Conservation (phyloP, 2,113 vertebrate genomes). For the Seriola dumerili region DNA sequence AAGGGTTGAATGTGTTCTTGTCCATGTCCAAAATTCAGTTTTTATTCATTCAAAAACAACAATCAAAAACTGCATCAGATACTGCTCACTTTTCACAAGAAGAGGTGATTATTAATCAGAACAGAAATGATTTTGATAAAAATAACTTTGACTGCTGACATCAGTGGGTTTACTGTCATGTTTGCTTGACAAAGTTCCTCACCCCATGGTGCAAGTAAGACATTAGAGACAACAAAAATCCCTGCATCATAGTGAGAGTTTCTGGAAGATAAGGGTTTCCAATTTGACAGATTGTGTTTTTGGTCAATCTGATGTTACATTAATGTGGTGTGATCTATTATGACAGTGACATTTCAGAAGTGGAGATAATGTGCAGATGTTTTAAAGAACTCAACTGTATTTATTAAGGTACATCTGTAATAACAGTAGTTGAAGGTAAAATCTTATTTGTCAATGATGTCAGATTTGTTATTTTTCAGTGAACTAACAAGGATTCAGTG, state of each 20-base stretch:
- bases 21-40: slow-evolving; percentile 20
- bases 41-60: slow-evolving; percentile 70
- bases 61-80: slow-evolving; percentile 43
- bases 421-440: slow-evolving; percentile 50
- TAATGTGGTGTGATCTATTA: neutral
- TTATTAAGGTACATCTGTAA: slow-evolving; percentile 28
- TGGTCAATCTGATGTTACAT: neutral
- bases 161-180: neutral
- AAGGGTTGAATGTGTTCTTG: slow-evolving; percentile 22
- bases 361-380: slow-evolving; percentile 13
- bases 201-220: neutral
- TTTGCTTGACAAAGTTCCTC: slow-evolving; percentile 18
- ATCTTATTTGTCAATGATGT: slow-evolving; percentile 1
- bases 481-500: slow-evolving; percentile 52
- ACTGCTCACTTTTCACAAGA: slow-evolving; percentile 42
- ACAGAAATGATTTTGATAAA: slow-evolving; percentile 23
- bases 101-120: slow-evolving; percentile 12
- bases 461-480: slow-evolving; percentile 31
- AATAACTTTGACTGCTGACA: slow-evolving; percentile 45
- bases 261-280: neutral
- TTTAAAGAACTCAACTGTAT: slow-evolving; percentile 21
- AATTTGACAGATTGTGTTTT: neutral
- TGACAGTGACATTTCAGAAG: slow-evolving; percentile 9
- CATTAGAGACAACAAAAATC: slow-evolving; percentile 3
- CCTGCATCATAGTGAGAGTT: slow-evolving; percentile 16